Evolutionary conservation across 2,113 vertebrate genomes (phyloP).

Genomic region (Lophotis ruficrista): DNA sequence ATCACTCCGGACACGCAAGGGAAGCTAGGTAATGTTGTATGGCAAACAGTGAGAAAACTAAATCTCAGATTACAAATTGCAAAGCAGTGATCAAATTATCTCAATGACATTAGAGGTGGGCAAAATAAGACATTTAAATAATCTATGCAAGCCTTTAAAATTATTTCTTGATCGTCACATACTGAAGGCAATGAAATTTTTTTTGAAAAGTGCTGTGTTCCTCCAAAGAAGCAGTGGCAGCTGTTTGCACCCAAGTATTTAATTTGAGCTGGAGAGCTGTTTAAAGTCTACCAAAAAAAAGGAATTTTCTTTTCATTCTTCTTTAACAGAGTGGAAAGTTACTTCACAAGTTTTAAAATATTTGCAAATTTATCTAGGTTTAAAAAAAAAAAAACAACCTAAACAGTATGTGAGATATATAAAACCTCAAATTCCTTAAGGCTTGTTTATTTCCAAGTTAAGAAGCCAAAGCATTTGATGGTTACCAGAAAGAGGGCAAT

Average conservation of each 20-base stretch:
- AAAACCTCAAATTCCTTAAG: background rate
- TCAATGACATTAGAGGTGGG: background rate
- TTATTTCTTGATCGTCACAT: background rate
- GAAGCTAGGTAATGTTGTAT: background rate
- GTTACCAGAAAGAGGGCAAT: background rate
- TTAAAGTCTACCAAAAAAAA: background rate
- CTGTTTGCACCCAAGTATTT: background rate
- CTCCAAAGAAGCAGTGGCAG: background rate
- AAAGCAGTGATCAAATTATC: background rate
- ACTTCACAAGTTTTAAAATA: slow-evolving; percentile 14
- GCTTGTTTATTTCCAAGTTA: background rate
- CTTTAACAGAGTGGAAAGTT: slow-evolving; percentile 15
- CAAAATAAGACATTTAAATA: background rate
- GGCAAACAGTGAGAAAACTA: background rate
- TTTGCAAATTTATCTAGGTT: background rate
- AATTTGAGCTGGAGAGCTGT: background rate
- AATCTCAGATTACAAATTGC: background rate
- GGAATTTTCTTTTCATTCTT: background rate
- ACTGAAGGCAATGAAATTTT: background rate
- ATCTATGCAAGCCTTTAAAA: background rate
- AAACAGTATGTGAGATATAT: background rate
- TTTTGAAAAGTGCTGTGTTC: background rate
- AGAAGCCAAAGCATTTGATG: background rate
- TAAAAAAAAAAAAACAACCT: background rate
- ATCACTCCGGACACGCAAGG: background rate